Conservation (phyloP, 2,797 vertebrate genomes). For the Fundulus diaphanus region DNA sequence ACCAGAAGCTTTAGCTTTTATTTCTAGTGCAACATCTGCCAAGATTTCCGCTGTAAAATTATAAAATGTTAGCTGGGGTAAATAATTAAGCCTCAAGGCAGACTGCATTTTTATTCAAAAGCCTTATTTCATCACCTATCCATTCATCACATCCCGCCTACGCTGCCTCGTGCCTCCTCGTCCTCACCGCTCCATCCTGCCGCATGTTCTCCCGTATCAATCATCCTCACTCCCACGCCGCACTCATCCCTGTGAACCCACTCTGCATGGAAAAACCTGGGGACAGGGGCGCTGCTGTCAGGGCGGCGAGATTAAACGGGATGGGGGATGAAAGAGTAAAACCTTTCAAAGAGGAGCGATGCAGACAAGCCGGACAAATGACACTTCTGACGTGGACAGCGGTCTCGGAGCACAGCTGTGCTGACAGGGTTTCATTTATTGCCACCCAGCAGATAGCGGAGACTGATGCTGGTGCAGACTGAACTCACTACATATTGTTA, state of each 20-base stretch:
- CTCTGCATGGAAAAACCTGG: conserved; percentile 51
- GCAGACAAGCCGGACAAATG: conserved; percentile 47
- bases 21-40: conserved; percentile 28
- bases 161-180: conserved; percentile 51
- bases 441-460: conserved; percentile 29
- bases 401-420: conserved; percentile 18
- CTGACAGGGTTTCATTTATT: conserved; percentile 53
- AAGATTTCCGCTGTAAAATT: conserved; percentile 18
- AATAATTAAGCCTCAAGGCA: conserved; percentile 51
- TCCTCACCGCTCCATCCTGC: conserved; percentile 44
- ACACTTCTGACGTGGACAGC: conserved; percentile 33
- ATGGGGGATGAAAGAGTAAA: conserved; percentile 67
- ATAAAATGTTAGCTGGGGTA: conserved; percentile 25
- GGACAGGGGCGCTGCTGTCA: conserved; percentile 50
- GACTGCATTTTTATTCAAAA: conserved; percentile 62
- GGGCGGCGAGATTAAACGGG: conserved; percentile 61
- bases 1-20: conserved; percentile 20
- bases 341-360: conserved; percentile 66
- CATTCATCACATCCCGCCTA: conserved; percentile 63
- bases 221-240: conserved; percentile 64
- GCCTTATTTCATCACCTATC: conserved; percentile 64
- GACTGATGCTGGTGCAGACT: conserved; percentile 21
- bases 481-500: conserved; percentile 32
- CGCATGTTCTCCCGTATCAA: conserved; percentile 60
- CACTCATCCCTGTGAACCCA: conserved; percentile 46